Evolutionary conservation across 2,113 vertebrate species (phyloP).

Genomic region (Megalops atlanticus): DNA sequence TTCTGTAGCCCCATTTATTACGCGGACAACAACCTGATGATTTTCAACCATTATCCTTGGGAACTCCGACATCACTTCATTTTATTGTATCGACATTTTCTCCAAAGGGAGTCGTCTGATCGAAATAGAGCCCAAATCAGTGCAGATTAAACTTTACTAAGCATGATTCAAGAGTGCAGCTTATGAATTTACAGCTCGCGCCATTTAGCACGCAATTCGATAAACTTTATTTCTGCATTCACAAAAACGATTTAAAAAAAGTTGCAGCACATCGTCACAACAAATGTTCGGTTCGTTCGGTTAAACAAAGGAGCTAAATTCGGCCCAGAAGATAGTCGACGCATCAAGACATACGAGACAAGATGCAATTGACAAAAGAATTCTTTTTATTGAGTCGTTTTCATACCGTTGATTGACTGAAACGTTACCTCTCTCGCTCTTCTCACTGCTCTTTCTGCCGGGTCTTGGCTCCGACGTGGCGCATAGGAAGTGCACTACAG

Average conservation of each 20-base stretch:
- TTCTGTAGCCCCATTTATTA: background rate
- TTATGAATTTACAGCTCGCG: background rate
- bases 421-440: conserved; percentile 16
- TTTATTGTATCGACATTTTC: background rate
- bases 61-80: background rate
- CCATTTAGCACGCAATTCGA: too few relatives aligned
- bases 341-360: too few relatives aligned
- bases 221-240: background rate
- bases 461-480: conserved; percentile 45
- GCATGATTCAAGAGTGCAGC: background rate
- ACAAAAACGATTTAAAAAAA: background rate
- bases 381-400: too few relatives aligned
- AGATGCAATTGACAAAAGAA: too few relatives aligned
- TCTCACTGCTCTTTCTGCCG: conserved; percentile 22
- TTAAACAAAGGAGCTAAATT: too few relatives aligned
- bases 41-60: background rate
- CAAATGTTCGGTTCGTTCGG: too few relatives aligned
- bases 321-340: too few relatives aligned
- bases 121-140: background rate
- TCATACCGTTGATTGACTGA: conserved; percentile 46
- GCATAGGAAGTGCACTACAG: conserved; percentile 48
- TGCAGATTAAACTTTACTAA: background rate
- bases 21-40: background rate
- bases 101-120: background rate
- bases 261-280: too few relatives aligned